Percentiles rank a stretch among this genome's conserved stretches.
Conservation (phyloP, 2,797 vertebrate genomes). For the Aythya fuligula region DNA sequence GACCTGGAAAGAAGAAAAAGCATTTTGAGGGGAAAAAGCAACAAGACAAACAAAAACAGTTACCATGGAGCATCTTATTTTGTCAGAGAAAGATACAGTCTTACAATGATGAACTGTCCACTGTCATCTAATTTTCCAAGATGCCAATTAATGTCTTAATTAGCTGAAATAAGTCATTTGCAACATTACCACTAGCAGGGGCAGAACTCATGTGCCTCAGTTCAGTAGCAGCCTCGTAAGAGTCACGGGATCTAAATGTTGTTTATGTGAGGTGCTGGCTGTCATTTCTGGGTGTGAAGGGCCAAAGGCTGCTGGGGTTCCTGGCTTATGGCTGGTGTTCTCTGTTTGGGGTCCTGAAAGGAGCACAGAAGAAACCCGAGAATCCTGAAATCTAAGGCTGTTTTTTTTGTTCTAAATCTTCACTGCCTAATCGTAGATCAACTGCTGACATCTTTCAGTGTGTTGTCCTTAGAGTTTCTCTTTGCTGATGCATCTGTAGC, state of each 20-base stretch:
- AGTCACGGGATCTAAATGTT: background rate
- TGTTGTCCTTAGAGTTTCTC: constrained; percentile 17
- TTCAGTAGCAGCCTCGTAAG: background rate
- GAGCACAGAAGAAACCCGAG: background rate
- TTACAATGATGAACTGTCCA: background rate
- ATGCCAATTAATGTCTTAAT: background rate
- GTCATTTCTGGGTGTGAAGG: background rate
- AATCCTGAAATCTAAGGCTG: background rate
- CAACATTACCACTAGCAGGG: background rate
- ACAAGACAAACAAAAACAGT: background rate
- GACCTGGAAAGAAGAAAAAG: background rate
- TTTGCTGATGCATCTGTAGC: background rate
- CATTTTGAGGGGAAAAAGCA: background rate
- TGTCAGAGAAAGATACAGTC: background rate
- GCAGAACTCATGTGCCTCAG: background rate
- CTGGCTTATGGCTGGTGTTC: background rate
- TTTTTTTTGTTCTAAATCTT: background rate
- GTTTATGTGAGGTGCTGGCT: background rate
- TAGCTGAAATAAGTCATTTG: background rate
- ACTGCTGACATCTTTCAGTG: background rate
- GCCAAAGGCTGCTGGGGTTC: background rate
- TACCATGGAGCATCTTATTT: background rate
- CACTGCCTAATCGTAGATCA: background rate
- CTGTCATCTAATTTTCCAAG: background rate
- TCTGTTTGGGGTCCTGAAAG: background rate